Evolutionary conservation across 2,888 invertebrate genomes (phyloP), one percentile per base, ranked within the genome.

Genomic region (Perizoma affinitatum): DNA sequence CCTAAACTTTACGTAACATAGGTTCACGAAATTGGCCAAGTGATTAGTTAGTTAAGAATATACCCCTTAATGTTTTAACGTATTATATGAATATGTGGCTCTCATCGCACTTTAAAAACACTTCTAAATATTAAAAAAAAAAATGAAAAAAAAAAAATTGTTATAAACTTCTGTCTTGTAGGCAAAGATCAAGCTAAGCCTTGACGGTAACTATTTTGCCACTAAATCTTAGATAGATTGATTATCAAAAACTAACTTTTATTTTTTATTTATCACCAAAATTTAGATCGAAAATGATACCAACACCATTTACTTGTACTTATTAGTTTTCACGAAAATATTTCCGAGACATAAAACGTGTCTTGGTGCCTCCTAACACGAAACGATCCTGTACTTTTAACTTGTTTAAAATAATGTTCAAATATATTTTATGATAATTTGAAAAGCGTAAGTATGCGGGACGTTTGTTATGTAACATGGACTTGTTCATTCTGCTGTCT

Each of bases 1-100:
- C 83, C 84, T 87, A 83, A 86, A 84, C 83, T 73, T 73, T 83
- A 83, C 73, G 68, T 83, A 82, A 80, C 70, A 81, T 84, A 83
- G 75, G 81, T 84, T 83, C 78, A 82, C 70, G 48, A 76, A 72
- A 82, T 83, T 83, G 83, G 84, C 82, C 82, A 82, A 79, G 76
- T 74, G 69, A 73, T 74, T 68, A 74, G 63, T 55, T 58, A 59
- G 62, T 54, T 69, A 66, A 60, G 61, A 54, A 52, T 60, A 55
- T 38, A 57, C 54, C 55, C 33, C 50, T 48, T 54, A 48, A 46
- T 54, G 45, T 33, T 42, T 54, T 46, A n/a, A 6, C 42, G 22
- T 22, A 22, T 22, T 22, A 35, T 6, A 50, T 43, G 43, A 34
- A 38, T 49, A 59, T 69, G 59, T 55, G 54, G 80, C 79, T 80